These are phyloP conservation scores for Nomada flava DNA, from an alignment of 2,888 invertebrate genomes.

Conservation along the genomic window DNA sequence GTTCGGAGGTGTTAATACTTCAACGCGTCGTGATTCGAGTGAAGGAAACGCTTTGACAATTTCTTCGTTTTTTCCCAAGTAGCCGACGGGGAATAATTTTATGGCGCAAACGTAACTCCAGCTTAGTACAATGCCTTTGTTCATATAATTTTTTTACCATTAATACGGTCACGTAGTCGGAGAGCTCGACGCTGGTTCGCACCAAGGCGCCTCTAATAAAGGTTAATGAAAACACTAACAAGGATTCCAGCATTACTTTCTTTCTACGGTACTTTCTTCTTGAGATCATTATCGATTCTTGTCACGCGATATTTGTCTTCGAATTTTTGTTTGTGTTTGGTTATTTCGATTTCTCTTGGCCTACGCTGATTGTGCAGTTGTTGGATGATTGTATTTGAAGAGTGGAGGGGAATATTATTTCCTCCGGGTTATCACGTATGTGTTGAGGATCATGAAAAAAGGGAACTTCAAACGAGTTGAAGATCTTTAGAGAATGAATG, in stretches of 20 bases:
- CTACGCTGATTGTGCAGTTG: too few species aligned
- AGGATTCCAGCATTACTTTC: constrained; percentile 44
- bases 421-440: too few species aligned
- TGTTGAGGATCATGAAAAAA: too few species aligned
- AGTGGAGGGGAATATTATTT: too few species aligned
- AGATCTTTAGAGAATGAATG: too few species aligned
- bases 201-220: constrained; percentile 32
- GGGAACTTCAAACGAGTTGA: too few species aligned
- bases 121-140: constrained; percentile 22
- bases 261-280: constrained; percentile 25
- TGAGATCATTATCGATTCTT: not conserved
- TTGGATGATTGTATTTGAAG: too few species aligned
- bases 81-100: constrained; percentile 1
- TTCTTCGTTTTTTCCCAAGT: not conserved
- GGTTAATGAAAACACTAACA: constrained; percentile 54
- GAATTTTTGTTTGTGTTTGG: too few species aligned
- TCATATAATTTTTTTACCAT: constrained; percentile 28
- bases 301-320: too few species aligned
- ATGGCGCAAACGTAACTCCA: constrained; percentile 9
- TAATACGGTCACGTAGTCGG: constrained; percentile 44
- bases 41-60: not conserved
- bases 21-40: too few species aligned
- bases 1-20: too few species aligned
- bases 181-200: constrained; percentile 7
- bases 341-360: too few species aligned